Conservation (phyloP, 2,113 vertebrate genomes). For the Tinamus guttatus region DNA sequence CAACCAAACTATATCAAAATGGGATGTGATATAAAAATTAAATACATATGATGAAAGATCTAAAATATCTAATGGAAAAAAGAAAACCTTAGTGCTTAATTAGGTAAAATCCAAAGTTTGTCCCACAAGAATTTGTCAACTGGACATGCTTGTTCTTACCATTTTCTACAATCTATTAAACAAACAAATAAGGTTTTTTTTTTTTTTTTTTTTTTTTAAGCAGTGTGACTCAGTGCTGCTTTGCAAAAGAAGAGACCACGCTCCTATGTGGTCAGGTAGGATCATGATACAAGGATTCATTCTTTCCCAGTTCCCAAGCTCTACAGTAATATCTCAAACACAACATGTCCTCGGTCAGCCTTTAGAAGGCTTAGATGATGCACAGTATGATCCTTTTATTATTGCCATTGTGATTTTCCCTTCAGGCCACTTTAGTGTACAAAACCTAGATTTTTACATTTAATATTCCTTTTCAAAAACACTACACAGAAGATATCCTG, state of each 20-base stretch:
- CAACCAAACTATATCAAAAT: neutral
- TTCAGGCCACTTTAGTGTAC: neutral
- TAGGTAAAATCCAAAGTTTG: neutral
- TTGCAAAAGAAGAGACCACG: neutral
- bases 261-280: neutral
- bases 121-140: neutral
- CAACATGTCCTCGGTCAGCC: neutral
- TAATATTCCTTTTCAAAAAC: neutral
- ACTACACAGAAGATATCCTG: neutral
- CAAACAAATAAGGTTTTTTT: neutral
- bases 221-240: neutral
- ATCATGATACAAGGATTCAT: neutral
- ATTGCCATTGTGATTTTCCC: neutral
- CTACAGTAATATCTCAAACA: rapidly evolving
- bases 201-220: neutral
- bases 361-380: neutral
- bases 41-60: neutral
- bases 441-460: neutral
- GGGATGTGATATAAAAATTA: neutral
- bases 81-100: neutral
- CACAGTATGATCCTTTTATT: neutral
- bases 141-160: neutral
- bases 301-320: neutral
- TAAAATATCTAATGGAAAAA: neutral
- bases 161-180: neutral